These are phyloP conservation scores for Ptilorrhoa leucosticta DNA, from an alignment of 2,113 vertebrate genomes.

Conservation along the genomic window DNA sequence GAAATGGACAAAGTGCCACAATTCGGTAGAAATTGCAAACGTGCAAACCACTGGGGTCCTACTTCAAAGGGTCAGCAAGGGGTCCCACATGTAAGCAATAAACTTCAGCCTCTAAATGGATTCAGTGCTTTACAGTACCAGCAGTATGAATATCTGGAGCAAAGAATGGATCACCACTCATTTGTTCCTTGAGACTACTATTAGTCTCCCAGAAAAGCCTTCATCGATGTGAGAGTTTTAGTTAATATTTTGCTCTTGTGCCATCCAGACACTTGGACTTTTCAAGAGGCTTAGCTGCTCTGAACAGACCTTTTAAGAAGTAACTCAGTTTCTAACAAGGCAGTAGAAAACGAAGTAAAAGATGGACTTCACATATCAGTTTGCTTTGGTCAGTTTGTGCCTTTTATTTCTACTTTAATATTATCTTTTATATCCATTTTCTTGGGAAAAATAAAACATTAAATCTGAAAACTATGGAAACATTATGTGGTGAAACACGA, in stretches of 20 bases:
- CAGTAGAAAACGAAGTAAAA: not conserved
- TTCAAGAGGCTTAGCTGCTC: not conserved
- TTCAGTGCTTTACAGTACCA: not conserved
- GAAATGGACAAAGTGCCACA: not conserved
- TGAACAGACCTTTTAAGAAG: not conserved
- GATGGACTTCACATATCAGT: not conserved
- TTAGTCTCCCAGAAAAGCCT: not conserved
- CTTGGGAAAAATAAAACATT: not conserved
- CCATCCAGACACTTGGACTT: not conserved
- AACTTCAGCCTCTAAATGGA: not conserved
- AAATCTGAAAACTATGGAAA: not conserved
- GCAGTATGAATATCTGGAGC: not conserved
- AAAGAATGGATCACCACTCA: not conserved
- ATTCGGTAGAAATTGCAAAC: accelerated
- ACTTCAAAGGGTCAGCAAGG: not conserved
- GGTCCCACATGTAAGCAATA: accelerated
- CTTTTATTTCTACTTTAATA: not conserved
- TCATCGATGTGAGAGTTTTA: accelerated
- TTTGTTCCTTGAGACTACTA: not conserved
- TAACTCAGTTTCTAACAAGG: not conserved
- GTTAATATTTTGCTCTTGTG: not conserved
- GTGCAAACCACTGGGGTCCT: not conserved
- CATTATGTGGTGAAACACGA: accelerated
- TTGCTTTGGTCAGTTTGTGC: not conserved
- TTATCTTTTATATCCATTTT: not conserved